A percentile compares a stretch with the other conserved stretches of the same genome.
These are phyloP conservation scores for Melanogrammus aeglefinus DNA, from an alignment of 2,797 vertebrate species.

Conservation along the genomic window DNA sequence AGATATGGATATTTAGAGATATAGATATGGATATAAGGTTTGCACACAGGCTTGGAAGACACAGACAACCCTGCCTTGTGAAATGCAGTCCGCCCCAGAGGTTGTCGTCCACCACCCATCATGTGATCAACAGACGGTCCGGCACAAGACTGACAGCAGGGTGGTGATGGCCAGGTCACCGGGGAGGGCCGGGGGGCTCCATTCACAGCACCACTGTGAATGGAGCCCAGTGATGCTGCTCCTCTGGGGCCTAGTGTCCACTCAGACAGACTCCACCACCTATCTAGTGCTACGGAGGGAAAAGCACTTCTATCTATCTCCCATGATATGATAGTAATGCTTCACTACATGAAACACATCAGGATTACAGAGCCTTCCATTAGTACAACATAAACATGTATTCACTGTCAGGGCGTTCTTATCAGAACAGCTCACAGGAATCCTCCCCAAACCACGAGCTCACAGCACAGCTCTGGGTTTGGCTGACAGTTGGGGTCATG, in stretches of 20 bases:
- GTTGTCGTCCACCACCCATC: not conserved
- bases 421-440: not conserved
- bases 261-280: not conserved
- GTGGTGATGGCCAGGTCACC: slow-evolving; percentile 32
- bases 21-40: not conserved
- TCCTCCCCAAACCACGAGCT: not conserved
- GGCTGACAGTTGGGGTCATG: no score
- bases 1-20: no score
- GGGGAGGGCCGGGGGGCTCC: slow-evolving; percentile 1
- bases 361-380: not conserved
- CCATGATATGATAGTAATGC: not conserved
- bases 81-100: not conserved
- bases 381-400: not conserved
- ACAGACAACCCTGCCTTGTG: not conserved
- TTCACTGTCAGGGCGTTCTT: not conserved
- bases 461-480: slow-evolving; percentile 12
- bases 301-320: not conserved
- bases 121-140: slow-evolving; percentile 28
- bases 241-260: not conserved
- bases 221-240: slow-evolving; percentile 1
- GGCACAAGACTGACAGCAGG: slow-evolving; percentile 23
- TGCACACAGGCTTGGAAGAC: no score
- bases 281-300: not conserved
- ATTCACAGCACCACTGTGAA: no score
- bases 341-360: no score